Base-by-base conservation (phyloP, 2,113 vertebrate genomes). In the Gambusia affinis region DNA sequence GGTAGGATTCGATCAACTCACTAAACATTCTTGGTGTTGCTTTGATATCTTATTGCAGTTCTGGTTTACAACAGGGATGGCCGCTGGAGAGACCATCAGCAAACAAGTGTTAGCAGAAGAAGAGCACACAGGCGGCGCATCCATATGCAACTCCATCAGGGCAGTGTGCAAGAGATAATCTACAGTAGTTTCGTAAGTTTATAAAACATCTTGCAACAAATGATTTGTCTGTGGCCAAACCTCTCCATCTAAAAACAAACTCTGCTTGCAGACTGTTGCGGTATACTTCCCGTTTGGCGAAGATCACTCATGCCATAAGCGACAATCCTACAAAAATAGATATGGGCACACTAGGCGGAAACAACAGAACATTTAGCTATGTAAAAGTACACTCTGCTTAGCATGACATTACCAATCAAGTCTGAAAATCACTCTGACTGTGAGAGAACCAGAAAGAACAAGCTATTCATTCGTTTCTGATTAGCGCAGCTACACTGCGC, bases 401-500 rank as follows among this genome's bases (percentile, higher is more conserved):
- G 22, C 24, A 57, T 3, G 24, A n/a, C 24, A 57, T 24, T 8
- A 57, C 51, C 8, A 57, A 2, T 8, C 19, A 8, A 3, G 8
- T 57, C 51, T n/a, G 7, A 22, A 10, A 57, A 57, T n/a, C 24
- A n/a, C 3, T n/a, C 22, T 11, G 7, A n/a, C 17, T 57, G 47
- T 22, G 17, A 54, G 15, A 22, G 47, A 54, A 22, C 47, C 2
- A 54, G 47, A 54, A 22, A 54, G 19, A 54, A 15, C 22, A 24
- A 54, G 19, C 19, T 51, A 51, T 51, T 51, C 4, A 8, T 17
- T 27, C 27, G 27, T 27, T 27, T 27, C 27, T 27, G 27, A 27
- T 27, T 27, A 1, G n/a, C 63, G 22, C 54, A 84, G 27, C 27
- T 27, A 27, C 27, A 27, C 27, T 68, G 77, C 83, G 70, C 80